Evolutionary conservation across 2,888 invertebrate genomes (phyloP).

Genomic region (Luperina testacea): DNA sequence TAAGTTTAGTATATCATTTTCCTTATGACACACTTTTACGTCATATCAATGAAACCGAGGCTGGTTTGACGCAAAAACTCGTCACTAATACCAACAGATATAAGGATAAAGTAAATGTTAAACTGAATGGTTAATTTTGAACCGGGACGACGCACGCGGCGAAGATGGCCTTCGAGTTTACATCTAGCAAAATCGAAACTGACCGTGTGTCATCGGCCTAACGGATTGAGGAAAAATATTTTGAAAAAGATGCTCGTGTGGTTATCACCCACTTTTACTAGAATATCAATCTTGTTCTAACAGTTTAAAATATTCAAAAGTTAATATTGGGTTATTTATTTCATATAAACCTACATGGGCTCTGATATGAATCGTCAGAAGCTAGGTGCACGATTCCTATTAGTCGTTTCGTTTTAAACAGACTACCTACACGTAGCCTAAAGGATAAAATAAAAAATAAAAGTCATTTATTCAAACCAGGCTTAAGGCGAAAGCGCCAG

Average conservation of each 20-base stretch:
- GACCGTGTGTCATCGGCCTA: constrained; percentile 12
- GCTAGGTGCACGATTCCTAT: too few relatives aligned
- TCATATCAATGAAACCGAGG: constrained; percentile 4
- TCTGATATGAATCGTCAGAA: too few relatives aligned
- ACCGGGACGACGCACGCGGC: neutral
- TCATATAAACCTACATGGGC: too few relatives aligned
- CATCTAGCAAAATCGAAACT: neutral
- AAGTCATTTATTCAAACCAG: too few relatives aligned
- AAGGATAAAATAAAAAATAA: neutral
- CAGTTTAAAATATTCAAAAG: neutral
- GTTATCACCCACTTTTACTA: constrained; percentile 13
- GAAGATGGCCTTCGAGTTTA: constrained; percentile 19
- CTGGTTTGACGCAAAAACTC: constrained; percentile 18
- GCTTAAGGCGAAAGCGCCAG: too few relatives aligned
- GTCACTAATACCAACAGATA: constrained; percentile 18
- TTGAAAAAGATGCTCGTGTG: constrained; percentile 5
- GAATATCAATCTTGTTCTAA: constrained; percentile 5
- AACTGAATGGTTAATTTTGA: constrained; percentile 19
- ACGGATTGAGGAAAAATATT: constrained; percentile 42
- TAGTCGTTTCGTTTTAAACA: neutral
- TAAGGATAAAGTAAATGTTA: constrained; percentile 35
- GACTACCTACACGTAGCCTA: neutral
- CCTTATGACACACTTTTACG: constrained; percentile 30
- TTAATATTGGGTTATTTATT: neutral
- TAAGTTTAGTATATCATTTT: constrained; percentile 20